Evolutionary conservation across 2,797 vertebrate genomes (phyloP).

Genomic region (Rachycentron canadum): DNA sequence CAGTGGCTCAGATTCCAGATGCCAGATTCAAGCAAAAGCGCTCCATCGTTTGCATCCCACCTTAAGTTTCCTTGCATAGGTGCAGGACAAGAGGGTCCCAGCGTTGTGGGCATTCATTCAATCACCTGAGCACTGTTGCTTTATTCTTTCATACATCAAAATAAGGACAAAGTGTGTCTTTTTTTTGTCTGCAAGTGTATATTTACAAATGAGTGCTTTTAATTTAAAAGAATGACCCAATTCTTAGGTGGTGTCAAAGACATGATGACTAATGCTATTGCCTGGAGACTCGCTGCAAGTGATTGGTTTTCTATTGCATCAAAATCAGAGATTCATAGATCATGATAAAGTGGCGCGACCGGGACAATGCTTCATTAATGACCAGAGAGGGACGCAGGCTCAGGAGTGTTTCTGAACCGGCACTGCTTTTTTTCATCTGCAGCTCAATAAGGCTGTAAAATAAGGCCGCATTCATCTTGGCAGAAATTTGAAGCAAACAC

Average conservation of each 20-base stretch:
- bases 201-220: constrained; percentile 89
- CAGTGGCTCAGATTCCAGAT: constrained; percentile 64
- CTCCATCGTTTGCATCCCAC: constrained; percentile 67
- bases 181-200: constrained; percentile 82
- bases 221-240: constrained; percentile 90
- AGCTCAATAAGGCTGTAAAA: constrained; percentile 59
- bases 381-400: constrained; percentile 67
- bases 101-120: constrained; percentile 70
- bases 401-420: constrained; percentile 62
- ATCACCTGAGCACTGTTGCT: constrained; percentile 77
- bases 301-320: constrained; percentile 90
- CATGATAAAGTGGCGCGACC: constrained; percentile 85
- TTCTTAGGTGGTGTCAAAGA: constrained; percentile 86
- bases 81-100: constrained; percentile 37
- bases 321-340: constrained; percentile 90
- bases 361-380: constrained; percentile 85
- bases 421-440: constrained; percentile 62
- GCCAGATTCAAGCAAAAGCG: constrained; percentile 70
- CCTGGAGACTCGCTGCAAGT: constrained; percentile 84
- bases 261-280: constrained; percentile 89
- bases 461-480: constrained; percentile 38
- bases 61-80: constrained; percentile 28
- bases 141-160: constrained; percentile 88
- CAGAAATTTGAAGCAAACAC: constrained; percentile 44
- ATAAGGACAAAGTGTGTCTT: constrained; percentile 79